Base-by-base conservation (phyloP, 2,113 vertebrate genomes). In the Trichomycterus rosablanca region DNA sequence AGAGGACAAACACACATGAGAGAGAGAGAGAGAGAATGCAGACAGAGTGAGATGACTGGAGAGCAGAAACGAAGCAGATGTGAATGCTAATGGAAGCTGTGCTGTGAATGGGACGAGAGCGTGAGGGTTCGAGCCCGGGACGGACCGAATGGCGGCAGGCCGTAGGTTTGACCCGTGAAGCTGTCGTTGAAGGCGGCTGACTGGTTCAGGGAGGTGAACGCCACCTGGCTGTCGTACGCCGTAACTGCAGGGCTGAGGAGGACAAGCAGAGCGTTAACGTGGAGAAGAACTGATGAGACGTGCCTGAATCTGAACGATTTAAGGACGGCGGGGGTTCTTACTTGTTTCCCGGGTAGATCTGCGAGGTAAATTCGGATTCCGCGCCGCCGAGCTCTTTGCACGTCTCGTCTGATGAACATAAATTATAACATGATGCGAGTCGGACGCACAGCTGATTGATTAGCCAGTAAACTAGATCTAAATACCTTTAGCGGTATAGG, bases 81-180 rank as follows among this genome's bases (percentile, higher is more conserved):
- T 53, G 51, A 50, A 34, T 37, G 51, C 46, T 32, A 64, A 68
- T 72, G 60, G 63, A 76, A 37, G 51, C 50, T 43, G 62, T 53
- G 53, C 39, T 52, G 43, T 53, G 24, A 72, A 37, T 40, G 53
- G 19, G 58, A 42, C 32, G 22, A 20, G 28, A 39, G 63, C 42
- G 18, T 35, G 50, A 44, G 24, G 26, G 59, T 28, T 22, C 19
- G 26, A 54, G 58, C 48, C 24, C 14, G 22, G 46, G 43, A 86
- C 93, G 88, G 88, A 97, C 96, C 96, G 0, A 98, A 98, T 69
- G 96, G 95, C 76, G 96, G 96, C 85, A 98, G 93, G 89, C 94
- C 93, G 0, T 96, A 97, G 7, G 89, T 91, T 81, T 97, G 95
- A 51, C 91, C 89, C 8, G 89, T 87, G 78, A 95, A 93, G 52